Base-by-base conservation (phyloP, 2,797 vertebrate genomes). In the Pantherophis vulpinus region DNA sequence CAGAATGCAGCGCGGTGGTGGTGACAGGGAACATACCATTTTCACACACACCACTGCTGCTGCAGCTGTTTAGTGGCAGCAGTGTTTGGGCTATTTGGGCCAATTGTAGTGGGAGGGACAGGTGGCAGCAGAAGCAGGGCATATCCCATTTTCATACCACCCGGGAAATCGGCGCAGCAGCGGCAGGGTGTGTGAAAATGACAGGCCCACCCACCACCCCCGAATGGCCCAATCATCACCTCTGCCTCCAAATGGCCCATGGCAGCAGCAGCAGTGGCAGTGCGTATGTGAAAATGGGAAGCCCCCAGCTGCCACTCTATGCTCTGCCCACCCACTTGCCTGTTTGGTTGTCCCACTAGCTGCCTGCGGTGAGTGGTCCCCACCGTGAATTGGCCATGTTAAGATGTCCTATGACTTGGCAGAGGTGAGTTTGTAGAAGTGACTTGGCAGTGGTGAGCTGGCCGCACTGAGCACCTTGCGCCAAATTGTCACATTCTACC, bases 381-480 rank as follows among this genome's bases (percentile, higher is more conserved):
- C n/a, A 70, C 66, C 16, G 66, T 32, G 14, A 32, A 70, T 16
- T 70, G 66, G 66, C n/a, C n/a, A 32, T 16, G 66, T 16, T 70
- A 5, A 70, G n/a, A 70, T 70, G 66, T 32, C 13, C 14, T 70
- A 5, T 70, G 66, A 70, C 66, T 32, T 32, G 5, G 66, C 5
- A 27, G n/a, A 0, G 14, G 14, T 70, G 66, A 70, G n/a, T 70
- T 70, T n/a, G 6, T 70, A 70, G n/a, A 70, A 16, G 13, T 32
- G n/a, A 70, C 66, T 70, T 70, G 14, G 66, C 66, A 70, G 6
- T 32, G 66, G n/a, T 2, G 2, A 16, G n/a, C 66, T 70, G 66
- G n/a, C 13, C 14, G 0, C 5, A 1, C n/a, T 16, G 6, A 70
- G n/a, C 1, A 32, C n/a, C 5, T n/a, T 32, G 14, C 14, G 2